phyloP scores from a whole-genome alignment of 2,888 invertebrate species.

The Aporophyla nigra region DNA sequence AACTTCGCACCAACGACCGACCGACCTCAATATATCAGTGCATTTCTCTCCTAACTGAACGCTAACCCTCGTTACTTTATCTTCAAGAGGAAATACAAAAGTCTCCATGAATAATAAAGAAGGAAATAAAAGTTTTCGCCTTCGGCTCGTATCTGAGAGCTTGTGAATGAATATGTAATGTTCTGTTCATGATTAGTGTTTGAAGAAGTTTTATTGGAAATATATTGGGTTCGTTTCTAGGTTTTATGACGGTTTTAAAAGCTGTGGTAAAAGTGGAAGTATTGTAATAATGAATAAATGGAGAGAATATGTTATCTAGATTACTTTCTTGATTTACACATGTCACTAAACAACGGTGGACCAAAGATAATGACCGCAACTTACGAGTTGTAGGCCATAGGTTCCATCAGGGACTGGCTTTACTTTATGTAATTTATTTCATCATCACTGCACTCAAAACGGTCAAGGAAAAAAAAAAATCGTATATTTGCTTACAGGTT shows the following conservation, averaged over 20 bases:
- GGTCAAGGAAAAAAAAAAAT: too few relatives aligned
- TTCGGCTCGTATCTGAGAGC: slow-evolving; percentile 34
- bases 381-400: too few relatives aligned
- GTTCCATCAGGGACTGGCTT: too few relatives aligned
- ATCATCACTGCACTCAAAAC: too few relatives aligned
- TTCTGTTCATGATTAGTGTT: slow-evolving; percentile 46
- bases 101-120: slow-evolving; percentile 68
- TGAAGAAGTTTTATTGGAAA: slow-evolving; percentile 39
- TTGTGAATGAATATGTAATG: slow-evolving; percentile 52
- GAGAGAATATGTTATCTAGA: background rate
- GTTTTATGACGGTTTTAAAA: background rate
- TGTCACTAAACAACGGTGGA: too few relatives aligned
- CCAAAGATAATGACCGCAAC: too few relatives aligned
- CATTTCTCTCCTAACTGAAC: slow-evolving; percentile 63
- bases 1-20: slow-evolving; percentile 47
- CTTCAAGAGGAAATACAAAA: slow-evolving; percentile 61
- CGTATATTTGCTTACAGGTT: too few relatives aligned
- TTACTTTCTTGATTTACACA: too few relatives aligned
- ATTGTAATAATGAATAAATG: background rate
- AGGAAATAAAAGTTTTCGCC: slow-evolving; percentile 52
- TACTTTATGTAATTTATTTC: too few relatives aligned
- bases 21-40: slow-evolving; percentile 72
- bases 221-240: slow-evolving; percentile 17
- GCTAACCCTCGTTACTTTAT: slow-evolving; percentile 65
- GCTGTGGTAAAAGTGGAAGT: background rate